Evolutionary conservation across 2,888 invertebrate species (phyloP), one percentile per base, ranked within the genome.

Genomic region (Mythimna impura): DNA sequence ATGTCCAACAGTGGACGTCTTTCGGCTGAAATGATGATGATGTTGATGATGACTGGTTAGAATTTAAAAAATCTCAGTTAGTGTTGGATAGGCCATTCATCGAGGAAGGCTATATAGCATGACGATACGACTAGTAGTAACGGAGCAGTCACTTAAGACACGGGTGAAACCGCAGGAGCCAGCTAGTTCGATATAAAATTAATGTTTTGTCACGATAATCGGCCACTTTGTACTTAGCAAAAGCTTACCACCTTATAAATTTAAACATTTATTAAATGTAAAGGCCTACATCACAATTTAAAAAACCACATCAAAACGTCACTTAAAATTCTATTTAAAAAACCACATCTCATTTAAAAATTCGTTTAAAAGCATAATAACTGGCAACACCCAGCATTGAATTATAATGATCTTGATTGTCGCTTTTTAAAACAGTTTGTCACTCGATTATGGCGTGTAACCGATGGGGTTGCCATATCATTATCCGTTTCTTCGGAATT

Each of bases 361-460:
- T 62, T 78, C 77, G 78, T 85, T 86, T 81, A 74, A 80, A 78
- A 25, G 52, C 75, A 79, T 81, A 88, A 84, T 88, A 80, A 80
- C 80, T 68, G 81, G 81, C 73, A 76, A 82, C 89, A 85, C 85
- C 85, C 88, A 82, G 34, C 80, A 80, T 86, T 87, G 85, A 83
- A 78, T 82, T 83, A 78, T 73, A 85, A 83, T 84, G 82, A 85
- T 83, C 86, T 81, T 89, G 90, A 93, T 93, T 93, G 92, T 92
- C 92, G 92, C 93, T 90, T 92, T 92, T 91, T 87, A 89, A 91
- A 93, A 94, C 89, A 93, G 93, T 96, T 96, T 96, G 96, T 96
- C 95, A 95, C 95, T 94, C 92, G 94, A 94, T 94, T 94, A 93
- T 91, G 84, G 90, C 92, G 92, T 93, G 93, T 91, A 94, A 94